phyloP scores from a whole-genome alignment of 1,140 invertebrate species.

The Streblospio benedicti region DNA sequence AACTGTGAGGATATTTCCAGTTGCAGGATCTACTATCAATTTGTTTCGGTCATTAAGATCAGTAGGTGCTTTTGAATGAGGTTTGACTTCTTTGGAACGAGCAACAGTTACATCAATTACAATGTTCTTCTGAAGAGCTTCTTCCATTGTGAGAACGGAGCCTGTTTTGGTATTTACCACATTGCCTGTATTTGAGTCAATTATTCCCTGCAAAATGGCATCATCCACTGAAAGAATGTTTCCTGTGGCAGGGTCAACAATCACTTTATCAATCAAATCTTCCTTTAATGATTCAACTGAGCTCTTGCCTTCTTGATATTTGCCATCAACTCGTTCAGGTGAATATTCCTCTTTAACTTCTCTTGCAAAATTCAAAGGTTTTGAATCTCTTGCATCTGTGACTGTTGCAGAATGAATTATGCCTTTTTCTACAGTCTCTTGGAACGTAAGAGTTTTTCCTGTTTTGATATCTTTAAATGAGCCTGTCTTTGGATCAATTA shows the following conservation, averaged over 20 bases:
- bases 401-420: conserved; percentile 30
- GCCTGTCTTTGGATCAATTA: too few relatives aligned
- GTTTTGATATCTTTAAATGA: neutral
- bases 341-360: too few relatives aligned
- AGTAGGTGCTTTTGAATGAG: conserved; percentile 1
- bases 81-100: neutral
- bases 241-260: neutral
- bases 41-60: neutral
- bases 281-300: too few relatives aligned
- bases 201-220: too few relatives aligned
- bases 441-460: conserved; percentile 46
- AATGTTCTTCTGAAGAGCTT: conserved; percentile 32
- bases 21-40: conserved; percentile 52
- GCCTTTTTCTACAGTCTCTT: conserved; percentile 61
- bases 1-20: conserved; percentile 25
- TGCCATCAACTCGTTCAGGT: too few relatives aligned
- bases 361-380: neutral
- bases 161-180: conserved; percentile 64
- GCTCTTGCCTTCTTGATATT: too few relatives aligned
- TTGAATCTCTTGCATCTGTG: neutral
- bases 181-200: too few relatives aligned
- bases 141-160: conserved; percentile 31
- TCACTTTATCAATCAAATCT: too few relatives aligned
- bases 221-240: neutral
- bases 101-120: too few relatives aligned